Conservation (phyloP, 2,888 invertebrate species). For the Gibbula magus region DNA sequence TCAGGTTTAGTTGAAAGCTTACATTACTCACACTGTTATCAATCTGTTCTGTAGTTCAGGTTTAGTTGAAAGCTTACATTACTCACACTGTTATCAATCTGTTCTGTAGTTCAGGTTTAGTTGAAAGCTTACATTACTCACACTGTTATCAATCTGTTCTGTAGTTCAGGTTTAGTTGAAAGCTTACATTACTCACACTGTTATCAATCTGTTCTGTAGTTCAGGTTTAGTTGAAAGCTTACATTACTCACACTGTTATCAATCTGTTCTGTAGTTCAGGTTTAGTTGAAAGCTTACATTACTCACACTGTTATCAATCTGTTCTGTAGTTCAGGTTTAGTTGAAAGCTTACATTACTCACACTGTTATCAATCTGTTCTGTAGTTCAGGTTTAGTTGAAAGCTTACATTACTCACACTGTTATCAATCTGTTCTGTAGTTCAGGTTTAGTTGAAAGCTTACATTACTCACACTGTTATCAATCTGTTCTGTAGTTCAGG, state of each 20-base stretch:
- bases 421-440: constrained; percentile 90
- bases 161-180: constrained; percentile 93
- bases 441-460: constrained; percentile 95
- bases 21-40: too few species aligned
- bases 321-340: constrained; percentile 92
- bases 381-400: constrained; percentile 93
- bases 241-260: too few species aligned
- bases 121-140: too few species aligned
- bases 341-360: too few species aligned
- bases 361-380: constrained; percentile 92
- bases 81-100: constrained; percentile 94
- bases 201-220: constrained; percentile 90
- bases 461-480: too few species aligned
- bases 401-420: too few species aligned
- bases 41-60: constrained; percentile 91
- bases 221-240: constrained; percentile 95
- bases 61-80: too few species aligned
- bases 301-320: constrained; percentile 94
- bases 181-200: too few species aligned
- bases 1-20: constrained; percentile 95
- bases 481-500: constrained; percentile 91
- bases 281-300: too few species aligned
- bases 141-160: constrained; percentile 92
- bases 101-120: constrained; percentile 92
- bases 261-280: constrained; percentile 91